phyloP scores from a whole-genome alignment of 2,888 invertebrate species.

The Tetragonula carbonaria region DNA sequence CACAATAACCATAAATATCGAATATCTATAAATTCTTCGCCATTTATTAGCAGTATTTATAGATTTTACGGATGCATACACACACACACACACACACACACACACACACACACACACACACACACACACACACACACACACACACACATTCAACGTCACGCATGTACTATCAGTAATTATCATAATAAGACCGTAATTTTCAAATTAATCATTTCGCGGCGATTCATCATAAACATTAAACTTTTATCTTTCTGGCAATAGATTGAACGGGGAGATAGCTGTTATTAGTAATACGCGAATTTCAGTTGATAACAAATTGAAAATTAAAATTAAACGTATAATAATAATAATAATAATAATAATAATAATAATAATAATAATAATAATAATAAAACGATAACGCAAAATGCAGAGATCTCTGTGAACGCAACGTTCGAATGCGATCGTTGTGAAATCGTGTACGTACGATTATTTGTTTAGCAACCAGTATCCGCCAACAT shows the following conservation, averaged over 20 bases:
- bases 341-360: too few species aligned
- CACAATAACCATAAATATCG: slow-evolving; percentile 8
- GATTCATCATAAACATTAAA: not conserved
- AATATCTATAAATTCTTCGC: slow-evolving; percentile 12
- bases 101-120: too few species aligned
- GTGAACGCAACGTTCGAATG: not conserved
- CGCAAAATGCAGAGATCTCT: not conserved
- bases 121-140: too few species aligned
- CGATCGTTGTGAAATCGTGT: not conserved
- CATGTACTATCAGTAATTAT: not conserved
- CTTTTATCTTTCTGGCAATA: not conserved
- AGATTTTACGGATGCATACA: not conserved
- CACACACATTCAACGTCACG: not conserved
- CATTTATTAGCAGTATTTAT: not conserved
- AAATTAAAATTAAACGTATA: not conserved
- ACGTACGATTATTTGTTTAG: not conserved
- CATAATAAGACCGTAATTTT: not conserved
- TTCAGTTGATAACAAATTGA: not conserved
- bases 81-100: too few species aligned
- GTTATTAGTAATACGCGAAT: too few species aligned
- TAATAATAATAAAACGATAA: not conserved
- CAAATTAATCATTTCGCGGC: not conserved
- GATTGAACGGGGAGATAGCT: not conserved
- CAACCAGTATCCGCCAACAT: slow-evolving; percentile 5
- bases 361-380: not conserved